Evolutionary conservation across 2,797 vertebrate species (phyloP).

Genomic region (Lophotriccus pileatus): DNA sequence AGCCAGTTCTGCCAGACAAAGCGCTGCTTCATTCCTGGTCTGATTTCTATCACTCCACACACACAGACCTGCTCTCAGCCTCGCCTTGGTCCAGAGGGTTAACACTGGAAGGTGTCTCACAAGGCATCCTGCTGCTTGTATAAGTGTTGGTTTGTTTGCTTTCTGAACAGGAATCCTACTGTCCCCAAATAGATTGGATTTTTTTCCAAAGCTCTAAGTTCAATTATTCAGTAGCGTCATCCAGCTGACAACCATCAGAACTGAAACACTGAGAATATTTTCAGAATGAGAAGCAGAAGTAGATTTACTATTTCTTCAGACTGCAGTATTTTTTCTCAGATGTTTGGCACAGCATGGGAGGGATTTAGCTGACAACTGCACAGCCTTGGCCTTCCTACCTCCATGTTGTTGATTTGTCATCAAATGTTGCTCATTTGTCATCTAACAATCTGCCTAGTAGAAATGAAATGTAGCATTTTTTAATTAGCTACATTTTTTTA

Average conservation of each 20-base stretch:
- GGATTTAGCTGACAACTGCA: neutral
- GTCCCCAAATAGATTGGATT: neutral
- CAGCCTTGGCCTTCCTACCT: neutral
- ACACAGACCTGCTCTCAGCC: neutral
- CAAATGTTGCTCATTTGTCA: neutral
- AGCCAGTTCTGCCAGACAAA: neutral
- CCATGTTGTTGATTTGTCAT: neutral
- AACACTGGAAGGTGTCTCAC: neutral
- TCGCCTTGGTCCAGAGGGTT: neutral
- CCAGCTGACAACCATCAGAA: neutral
- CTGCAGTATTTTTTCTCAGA: neutral
- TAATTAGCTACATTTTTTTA: neutral
- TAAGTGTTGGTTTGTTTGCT: neutral
- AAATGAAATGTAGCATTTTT: neutral
- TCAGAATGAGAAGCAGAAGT: neutral
- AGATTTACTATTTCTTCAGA: neutral
- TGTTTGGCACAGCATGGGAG: neutral
- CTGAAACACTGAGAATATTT: neutral
- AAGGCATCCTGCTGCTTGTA: neutral
- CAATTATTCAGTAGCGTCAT: neutral
- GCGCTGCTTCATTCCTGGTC: neutral
- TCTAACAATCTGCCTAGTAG: neutral
- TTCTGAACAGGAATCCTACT: neutral
- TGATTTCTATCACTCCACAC: rapidly evolving
- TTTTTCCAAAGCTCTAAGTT: neutral